Evolutionary conservation across 2,888 invertebrate species (phyloP), one percentile per base, ranked within the genome.

Genomic region (Malthinus flaveolus): DNA sequence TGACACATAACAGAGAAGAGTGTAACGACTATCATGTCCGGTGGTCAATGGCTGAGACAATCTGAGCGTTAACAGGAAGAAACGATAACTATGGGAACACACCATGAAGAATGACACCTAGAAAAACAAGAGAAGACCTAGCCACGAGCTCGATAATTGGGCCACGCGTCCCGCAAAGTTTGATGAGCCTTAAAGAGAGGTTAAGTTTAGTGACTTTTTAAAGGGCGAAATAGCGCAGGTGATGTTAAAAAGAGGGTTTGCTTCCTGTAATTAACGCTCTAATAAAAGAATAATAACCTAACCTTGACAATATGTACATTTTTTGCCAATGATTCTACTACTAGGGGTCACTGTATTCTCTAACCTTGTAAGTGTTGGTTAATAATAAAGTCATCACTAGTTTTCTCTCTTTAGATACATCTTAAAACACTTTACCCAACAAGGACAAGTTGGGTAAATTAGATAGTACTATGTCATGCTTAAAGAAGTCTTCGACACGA

Each of bases 1-100:
- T 70, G 69, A 70, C 68, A 70, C 69, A 68, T 68, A 69, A 71
- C 68, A 67, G 65, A 62, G 65, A 64, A 66, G 66, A 68, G 69
- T 70, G 63, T 69, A 69, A 68, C 67, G 67, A 70, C 70, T 70
- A 69, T 62, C 64, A 67, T 71, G 71, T 72, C 73, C 71, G 72
- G 71, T 74, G 73, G 74, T 73, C 74, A 73, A 70, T 71, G 74
- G 66, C 72, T 72, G 70, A 63, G 66, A 67, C 67, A 69, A 69
- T 68, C 67, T 65, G 60, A 69, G 69, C 70, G 70, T 68, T 70
- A 69, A 71, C 73, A 73, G 73, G 73, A 73, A 73, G 73, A 71
- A 69, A 65, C 69, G 68, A 72, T 71, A 71, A 69, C 65, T 69
- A 68, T 70, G 68, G 68, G 69, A 70, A 71, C 65, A 45, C 57